Evolutionary conservation across 2,888 invertebrate species (phyloP).

Genomic region (Baronia brevicornis): DNA sequence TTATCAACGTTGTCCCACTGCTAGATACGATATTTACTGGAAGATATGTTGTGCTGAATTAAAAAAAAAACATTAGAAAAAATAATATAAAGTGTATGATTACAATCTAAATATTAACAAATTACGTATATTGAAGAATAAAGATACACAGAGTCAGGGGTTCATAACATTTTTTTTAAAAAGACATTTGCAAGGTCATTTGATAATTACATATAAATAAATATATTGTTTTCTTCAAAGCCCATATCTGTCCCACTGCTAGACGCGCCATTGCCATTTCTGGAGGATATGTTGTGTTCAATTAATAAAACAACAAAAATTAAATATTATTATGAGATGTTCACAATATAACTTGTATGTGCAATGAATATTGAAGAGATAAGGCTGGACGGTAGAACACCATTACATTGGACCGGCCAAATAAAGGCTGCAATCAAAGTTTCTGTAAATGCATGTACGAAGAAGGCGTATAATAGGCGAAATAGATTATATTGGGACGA

Average conservation of each 20-base stretch:
- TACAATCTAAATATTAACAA: slow-evolving; percentile 18
- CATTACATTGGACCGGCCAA: no score
- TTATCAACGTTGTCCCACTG: no score
- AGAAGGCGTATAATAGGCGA: no score
- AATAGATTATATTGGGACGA: no score
- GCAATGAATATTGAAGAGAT: background rate
- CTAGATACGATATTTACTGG: no score
- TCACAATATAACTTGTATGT: background rate
- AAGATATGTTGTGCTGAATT: no score
- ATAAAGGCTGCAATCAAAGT: no score
- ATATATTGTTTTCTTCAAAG: no score
- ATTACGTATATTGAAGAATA: slow-evolving; percentile 15
- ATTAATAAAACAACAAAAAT: background rate
- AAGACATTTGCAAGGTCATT: slow-evolving; percentile 8
- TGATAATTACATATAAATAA: slow-evolving; percentile 13
- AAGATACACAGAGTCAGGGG: slow-evolving; percentile 2
- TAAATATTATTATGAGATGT: background rate
- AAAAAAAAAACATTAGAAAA: no score
- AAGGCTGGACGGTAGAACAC: background rate
- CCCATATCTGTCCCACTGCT: no score
- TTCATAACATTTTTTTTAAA: slow-evolving; percentile 6
- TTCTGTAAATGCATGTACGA: no score
- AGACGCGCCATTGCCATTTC: no score
- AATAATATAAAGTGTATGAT: slow-evolving; percentile 29
- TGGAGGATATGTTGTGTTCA: slow-evolving; percentile 1